Evolutionary conservation across 2,113 vertebrate species (phyloP), one percentile per base, ranked within the genome.

Genomic region (Nibea coibor): DNA sequence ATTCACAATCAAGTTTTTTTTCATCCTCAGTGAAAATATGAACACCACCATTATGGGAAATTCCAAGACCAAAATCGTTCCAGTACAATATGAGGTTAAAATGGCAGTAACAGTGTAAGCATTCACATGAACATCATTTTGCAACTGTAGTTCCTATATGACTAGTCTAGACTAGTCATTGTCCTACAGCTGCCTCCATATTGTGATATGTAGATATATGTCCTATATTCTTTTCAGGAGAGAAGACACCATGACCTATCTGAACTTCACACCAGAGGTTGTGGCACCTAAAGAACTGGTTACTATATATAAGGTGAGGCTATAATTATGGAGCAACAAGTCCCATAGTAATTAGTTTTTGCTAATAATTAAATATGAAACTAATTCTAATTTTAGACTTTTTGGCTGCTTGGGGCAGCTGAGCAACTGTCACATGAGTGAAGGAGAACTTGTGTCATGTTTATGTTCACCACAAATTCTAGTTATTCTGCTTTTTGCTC

Each of bases 211-310:
- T 39, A 39, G 35, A 39, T 39, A 39, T 39, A 39, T 12, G 43
- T 79, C 3, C 11, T 58, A 22, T 77, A 3, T 45, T 78, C 9
- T 64, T 81, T 83, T 68, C 57, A 91, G 91, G 56, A 67, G 6
- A 17, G 80, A 92, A 12, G 51, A 81, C 10, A 84, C 79, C 22
- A 62, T 74, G 16, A 84, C 48, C 0, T 94, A 92, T 65, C 28
- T 95, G n/a, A 90, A 90, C 54, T 93, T 95, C 70, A 92, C 93
- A 68, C 6, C 81, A 53, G 82, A 93, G 3, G 90, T 94, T 2
- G 9, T 5, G 22, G 68, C 3, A 17, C 68, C 91, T 0, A 93
- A 93, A 80, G 16, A 19, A 53, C 1, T 93, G 4, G 0, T n/a
- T 0, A 58, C 64, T n/a, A 24, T 48, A 14, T 94, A 91, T 10